phyloP scores from a whole-genome alignment of 2,888 invertebrate genomes.

The Cyclophora punctaria region DNA sequence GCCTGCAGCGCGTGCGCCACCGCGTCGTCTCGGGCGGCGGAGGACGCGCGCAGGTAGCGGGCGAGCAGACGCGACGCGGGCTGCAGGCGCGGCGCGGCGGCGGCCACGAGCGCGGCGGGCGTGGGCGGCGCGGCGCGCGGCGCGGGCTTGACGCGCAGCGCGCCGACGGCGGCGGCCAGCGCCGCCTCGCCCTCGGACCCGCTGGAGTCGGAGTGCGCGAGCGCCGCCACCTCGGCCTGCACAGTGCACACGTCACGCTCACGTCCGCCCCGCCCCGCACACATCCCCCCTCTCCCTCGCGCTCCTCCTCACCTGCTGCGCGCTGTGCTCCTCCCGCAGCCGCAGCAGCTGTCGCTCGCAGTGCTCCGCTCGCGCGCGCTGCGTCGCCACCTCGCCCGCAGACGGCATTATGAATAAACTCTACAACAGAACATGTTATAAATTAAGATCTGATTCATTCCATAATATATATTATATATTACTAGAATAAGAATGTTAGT shows the following conservation, averaged over 20 bases:
- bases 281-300: too few relatives aligned
- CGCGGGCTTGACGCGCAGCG: slow-evolving; percentile 14
- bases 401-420: slow-evolving; percentile 32
- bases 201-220: slow-evolving; percentile 28
- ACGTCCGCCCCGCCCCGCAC: too few relatives aligned
- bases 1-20: slow-evolving; percentile 7
- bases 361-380: slow-evolving; percentile 30
- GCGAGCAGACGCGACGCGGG: background rate
- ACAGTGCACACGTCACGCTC: too few relatives aligned
- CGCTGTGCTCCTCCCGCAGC: slow-evolving; percentile 18
- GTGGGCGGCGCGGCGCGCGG: slow-evolving; percentile 3
- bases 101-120: slow-evolving; percentile 5
- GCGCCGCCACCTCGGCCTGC: background rate
- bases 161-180: slow-evolving; percentile 25
- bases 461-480: too few relatives aligned
- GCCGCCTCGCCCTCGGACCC: slow-evolving; percentile 33
- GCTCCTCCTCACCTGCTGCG: background rate
- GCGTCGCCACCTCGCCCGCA: slow-evolving; percentile 30
- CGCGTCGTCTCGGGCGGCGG: slow-evolving; percentile 10
- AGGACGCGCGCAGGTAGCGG: slow-evolving; percentile 2
- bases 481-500: too few relatives aligned
- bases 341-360: slow-evolving; percentile 25
- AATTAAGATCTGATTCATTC: too few relatives aligned
- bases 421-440: slow-evolving; percentile 10
- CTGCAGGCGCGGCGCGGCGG: slow-evolving; percentile 2